Percentiles rank a stretch among this genome's conserved stretches.
These are phyloP conservation scores for Napeogenes sylphis DNA, from an alignment of 2,888 invertebrate genomes.

Conservation along the genomic window DNA sequence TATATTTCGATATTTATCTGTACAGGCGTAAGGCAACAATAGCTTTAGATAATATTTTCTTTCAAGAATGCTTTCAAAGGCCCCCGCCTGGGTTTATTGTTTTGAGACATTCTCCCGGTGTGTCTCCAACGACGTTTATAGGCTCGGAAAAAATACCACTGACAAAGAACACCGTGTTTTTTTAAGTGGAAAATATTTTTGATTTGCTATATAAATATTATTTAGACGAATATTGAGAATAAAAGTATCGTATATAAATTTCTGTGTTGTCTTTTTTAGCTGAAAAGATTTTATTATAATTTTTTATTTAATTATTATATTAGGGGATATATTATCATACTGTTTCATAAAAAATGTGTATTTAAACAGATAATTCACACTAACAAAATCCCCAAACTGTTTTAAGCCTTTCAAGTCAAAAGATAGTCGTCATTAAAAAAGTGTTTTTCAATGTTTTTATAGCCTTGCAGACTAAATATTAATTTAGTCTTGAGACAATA, in stretches of 20 bases:
- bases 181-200: neutral
- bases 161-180: slow-evolving; percentile 4
- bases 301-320: no score
- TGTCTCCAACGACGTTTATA: slow-evolving; percentile 24
- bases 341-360: no score
- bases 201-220: neutral
- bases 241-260: neutral
- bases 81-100: slow-evolving; percentile 22
- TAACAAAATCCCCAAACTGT: no score
- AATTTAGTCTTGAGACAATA: no score
- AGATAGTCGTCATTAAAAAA: no score
- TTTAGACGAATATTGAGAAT: neutral
- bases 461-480: no score
- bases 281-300: no score
- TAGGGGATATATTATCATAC: no score
- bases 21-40: slow-evolving; percentile 11
- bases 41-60: slow-evolving; percentile 23
- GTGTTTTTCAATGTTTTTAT: no score
- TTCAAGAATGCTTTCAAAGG: slow-evolving; percentile 13
- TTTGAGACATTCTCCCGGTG: slow-evolving; percentile 14
- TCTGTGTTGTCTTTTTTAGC: no score
- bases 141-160: slow-evolving; percentile 10
- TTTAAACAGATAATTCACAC: no score
- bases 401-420: no score
- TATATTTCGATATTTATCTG: neutral